Conservation (phyloP, 1,140 invertebrate genomes). For the Coptotermes formosanus region DNA sequence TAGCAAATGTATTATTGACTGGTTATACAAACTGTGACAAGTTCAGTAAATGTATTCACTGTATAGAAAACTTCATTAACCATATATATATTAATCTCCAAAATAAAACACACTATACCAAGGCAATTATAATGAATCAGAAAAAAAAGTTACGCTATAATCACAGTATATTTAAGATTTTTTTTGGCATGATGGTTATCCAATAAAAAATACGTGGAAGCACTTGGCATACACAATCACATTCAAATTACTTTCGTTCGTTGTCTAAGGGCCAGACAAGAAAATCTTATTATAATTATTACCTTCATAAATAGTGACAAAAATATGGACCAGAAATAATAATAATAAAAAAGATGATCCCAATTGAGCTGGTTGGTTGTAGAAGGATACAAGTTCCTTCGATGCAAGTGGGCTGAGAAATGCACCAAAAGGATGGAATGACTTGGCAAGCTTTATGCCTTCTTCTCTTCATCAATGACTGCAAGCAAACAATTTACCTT, state of each 20-base stretch:
- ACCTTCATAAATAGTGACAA: conserved; percentile 8
- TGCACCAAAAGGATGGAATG: not conserved
- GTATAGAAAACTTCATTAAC: conserved; percentile 8
- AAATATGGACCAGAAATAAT: not conserved
- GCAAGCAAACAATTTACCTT: conserved; percentile 32
- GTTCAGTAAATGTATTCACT: not conserved
- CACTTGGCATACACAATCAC: conserved; percentile 19
- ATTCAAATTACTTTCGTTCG: conserved; percentile 14
- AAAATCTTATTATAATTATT: conserved; percentile 4
- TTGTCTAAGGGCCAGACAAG: conserved; percentile 24
- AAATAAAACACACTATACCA: not conserved
- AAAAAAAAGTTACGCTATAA: not conserved
- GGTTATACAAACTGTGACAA: conserved; percentile 3
- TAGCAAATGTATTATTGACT: not conserved
- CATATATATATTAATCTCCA: not conserved
- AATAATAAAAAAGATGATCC: not conserved
- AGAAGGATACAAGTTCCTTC: not conserved
- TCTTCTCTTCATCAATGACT: conserved; percentile 70
- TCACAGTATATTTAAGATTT: not conserved
- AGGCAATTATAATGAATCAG: not conserved
- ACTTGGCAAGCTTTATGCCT: conserved; percentile 51
- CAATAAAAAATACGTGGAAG: conserved; percentile 22
- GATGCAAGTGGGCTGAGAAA: conserved; percentile 6
- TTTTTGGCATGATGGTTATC: conserved; percentile 12
- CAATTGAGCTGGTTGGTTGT: not conserved